These are phyloP conservation scores for Climacteris rufus DNA, from an alignment of 2,113 vertebrate species.

Conservation along the genomic window DNA sequence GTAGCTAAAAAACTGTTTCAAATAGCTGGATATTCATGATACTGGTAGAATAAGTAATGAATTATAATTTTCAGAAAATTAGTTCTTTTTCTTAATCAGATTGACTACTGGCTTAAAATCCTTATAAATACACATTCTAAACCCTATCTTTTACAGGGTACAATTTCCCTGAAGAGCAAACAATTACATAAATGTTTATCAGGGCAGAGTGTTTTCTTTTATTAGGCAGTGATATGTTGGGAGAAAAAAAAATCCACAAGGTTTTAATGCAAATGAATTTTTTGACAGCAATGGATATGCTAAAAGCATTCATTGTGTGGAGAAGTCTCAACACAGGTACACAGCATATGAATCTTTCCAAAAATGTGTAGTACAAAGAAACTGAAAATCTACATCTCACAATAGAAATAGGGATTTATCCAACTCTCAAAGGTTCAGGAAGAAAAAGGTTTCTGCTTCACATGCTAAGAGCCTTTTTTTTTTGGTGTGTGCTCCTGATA, in stretches of 20 bases:
- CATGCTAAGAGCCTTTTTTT: background rate
- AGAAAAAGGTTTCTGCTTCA: background rate
- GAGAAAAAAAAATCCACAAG: background rate
- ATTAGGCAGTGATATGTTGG: background rate
- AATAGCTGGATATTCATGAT: background rate
- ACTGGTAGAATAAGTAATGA: background rate
- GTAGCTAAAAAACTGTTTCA: background rate
- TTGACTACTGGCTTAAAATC: background rate
- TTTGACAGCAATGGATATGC: background rate
- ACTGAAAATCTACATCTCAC: background rate
- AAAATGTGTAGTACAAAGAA: background rate
- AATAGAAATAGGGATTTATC: background rate
- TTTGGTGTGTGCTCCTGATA: background rate
- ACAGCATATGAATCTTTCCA: background rate
- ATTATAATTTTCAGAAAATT: background rate
- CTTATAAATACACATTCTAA: background rate
- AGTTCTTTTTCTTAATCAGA: background rate
- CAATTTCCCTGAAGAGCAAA: background rate
- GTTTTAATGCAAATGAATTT: background rate
- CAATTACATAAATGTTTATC: background rate
- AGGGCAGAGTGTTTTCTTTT: background rate
- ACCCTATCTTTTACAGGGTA: background rate
- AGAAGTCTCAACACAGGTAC: background rate
- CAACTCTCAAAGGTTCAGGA: background rate
- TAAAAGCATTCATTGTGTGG: background rate